A percentile compares a stretch with the other conserved stretches of the same genome.
Evolutionary conservation across 2,888 invertebrate species (phyloP).

Genomic region (Himalopsyche kuldschensis): DNA sequence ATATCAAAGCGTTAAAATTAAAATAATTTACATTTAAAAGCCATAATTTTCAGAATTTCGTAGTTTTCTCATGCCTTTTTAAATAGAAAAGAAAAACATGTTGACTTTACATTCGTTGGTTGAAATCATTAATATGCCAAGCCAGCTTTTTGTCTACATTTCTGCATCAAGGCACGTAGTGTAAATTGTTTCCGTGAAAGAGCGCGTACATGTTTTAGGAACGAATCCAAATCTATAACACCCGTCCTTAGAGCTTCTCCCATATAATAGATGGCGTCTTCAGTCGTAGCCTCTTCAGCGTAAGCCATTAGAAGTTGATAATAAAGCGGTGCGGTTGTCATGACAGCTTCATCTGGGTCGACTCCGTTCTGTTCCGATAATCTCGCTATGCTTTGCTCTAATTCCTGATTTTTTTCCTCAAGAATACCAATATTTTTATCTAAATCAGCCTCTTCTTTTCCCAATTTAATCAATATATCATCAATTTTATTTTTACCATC

Average conservation of each 20-base stretch:
- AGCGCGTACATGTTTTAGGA: conserved; percentile 94
- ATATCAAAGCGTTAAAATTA: background rate
- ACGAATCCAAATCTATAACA: conserved; percentile 93
- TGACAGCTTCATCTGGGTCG: conserved; percentile 95
- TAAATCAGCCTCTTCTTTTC: conserved; percentile 77
- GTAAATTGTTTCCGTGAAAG: conserved; percentile 95
- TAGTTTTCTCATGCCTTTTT: background rate
- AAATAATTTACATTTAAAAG: no score
- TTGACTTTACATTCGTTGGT: background rate
- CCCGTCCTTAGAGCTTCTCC: conserved; percentile 91
- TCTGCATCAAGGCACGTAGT: conserved; percentile 92
- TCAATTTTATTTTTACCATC: conserved; percentile 83
- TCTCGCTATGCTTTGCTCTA: conserved; percentile 77
- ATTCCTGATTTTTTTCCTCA: conserved; percentile 84
- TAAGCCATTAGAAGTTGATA: conserved; percentile 94
- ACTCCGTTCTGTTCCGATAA: conserved; percentile 78
- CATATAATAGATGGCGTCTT: conserved; percentile 98
- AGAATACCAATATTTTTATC: conserved; percentile 82
- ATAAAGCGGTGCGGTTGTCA: conserved; percentile 93
- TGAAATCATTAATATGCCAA: conserved; percentile 65
- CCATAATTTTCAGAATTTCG: background rate
- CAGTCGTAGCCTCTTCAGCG: conserved; percentile 96
- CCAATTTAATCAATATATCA: conserved; percentile 73
- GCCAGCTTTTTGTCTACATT: conserved; percentile 94
- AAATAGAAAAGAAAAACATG: background rate